These are phyloP conservation scores for Drymonia ruficornis DNA, from an alignment of 2,888 invertebrate species.

Conservation along the genomic window DNA sequence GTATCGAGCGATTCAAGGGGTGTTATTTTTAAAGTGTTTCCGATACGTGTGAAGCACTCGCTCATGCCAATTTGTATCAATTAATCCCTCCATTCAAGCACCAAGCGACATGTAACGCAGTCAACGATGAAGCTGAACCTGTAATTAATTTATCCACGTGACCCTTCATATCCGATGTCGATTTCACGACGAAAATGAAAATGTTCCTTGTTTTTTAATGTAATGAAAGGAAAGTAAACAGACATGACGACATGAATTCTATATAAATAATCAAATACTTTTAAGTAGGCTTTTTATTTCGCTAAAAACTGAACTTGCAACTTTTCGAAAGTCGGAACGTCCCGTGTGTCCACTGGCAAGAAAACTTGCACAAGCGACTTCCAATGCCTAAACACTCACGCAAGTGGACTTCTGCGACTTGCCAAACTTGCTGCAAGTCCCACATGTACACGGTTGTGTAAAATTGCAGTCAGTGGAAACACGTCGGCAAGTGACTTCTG, in stretches of 20 bases:
- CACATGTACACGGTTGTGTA: too few species aligned
- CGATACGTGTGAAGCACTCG: conserved; percentile 28
- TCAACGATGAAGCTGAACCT: conserved; percentile 12
- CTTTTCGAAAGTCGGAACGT: too few species aligned
- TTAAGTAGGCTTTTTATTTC: too few species aligned
- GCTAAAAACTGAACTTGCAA: too few species aligned
- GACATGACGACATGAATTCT: neutral
- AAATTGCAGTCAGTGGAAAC: too few species aligned
- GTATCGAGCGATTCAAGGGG: conserved; percentile 8
- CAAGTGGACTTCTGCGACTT: too few species aligned
- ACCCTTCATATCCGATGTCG: neutral
- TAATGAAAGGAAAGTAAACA: conserved; percentile 3
- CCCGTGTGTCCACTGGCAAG: too few species aligned
- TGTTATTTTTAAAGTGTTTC: conserved; percentile 20
- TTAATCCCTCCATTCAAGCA: conserved; percentile 40
- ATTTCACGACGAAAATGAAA: neutral
- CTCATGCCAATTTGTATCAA: conserved; percentile 38
- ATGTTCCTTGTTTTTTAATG: neutral
- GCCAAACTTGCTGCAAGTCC: too few species aligned
- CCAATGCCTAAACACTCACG: too few species aligned
- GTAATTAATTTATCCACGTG: conserved; percentile 20
- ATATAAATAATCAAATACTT: too few species aligned
- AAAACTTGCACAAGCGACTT: too few species aligned
- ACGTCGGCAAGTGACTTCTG: too few species aligned
- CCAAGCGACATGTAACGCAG: conserved; percentile 16